Percentiles rank a stretch among this genome's conserved stretches.
Conservation (phyloP, 2,888 invertebrate species). For the Dynastes tityus region DNA sequence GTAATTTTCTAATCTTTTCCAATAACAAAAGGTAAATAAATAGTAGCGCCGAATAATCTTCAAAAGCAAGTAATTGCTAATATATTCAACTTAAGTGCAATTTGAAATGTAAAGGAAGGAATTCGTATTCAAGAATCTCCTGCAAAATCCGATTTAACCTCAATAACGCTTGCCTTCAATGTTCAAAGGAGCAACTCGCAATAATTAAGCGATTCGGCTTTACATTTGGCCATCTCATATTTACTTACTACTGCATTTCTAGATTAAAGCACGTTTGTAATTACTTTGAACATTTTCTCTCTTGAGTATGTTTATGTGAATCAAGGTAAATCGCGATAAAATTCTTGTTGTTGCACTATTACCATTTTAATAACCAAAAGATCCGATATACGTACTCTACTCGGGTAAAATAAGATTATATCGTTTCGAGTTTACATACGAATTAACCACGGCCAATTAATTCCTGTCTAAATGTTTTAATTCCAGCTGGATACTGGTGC, state of each 20-base stretch:
- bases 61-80: no score
- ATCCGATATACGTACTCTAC: neutral
- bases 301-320: neutral
- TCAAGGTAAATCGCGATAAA: slow-evolving; percentile 21
- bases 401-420: neutral
- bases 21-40: no score
- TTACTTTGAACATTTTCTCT: neutral
- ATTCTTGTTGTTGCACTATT: slow-evolving; percentile 10
- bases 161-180: neutral
- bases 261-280: neutral
- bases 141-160: neutral
- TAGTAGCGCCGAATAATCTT: no score
- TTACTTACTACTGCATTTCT: neutral
- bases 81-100: no score
- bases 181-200: neutral
- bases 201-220: slow-evolving; percentile 5
- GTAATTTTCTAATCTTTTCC: no score
- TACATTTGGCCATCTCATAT: neutral
- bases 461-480: slow-evolving; percentile 43
- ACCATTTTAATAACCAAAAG: slow-evolving; percentile 6
- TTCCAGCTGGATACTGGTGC: slow-evolving; percentile 12
- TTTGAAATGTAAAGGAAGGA: no score
- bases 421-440: slow-evolving; percentile 1
- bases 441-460: slow-evolving; percentile 35
- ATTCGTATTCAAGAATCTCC: neutral